These are phyloP conservation scores for Entosphenus tridentatus DNA, from an alignment of 2,113 vertebrate species.

Conservation along the genomic window DNA sequence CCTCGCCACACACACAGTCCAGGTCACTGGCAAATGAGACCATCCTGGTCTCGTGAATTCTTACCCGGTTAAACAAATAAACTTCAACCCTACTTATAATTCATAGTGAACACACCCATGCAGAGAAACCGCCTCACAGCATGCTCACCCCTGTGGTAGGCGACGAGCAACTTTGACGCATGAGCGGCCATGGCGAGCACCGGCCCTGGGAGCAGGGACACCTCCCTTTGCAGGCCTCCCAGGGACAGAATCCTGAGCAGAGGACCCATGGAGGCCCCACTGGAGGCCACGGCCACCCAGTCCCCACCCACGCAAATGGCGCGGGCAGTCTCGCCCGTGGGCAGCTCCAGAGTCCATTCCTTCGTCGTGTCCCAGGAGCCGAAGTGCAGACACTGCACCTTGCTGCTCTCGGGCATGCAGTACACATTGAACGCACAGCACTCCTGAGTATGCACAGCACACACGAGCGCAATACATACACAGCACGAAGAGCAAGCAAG, in stretches of 20 bases:
- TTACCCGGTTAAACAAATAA: no score
- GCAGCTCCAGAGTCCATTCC: slow-evolving; percentile 83
- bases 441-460: background rate
- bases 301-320: slow-evolving; percentile 61
- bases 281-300: slow-evolving; percentile 69
- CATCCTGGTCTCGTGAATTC: no score
- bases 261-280: slow-evolving; percentile 29
- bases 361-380: slow-evolving; percentile 81
- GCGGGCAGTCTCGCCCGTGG: slow-evolving; percentile 37
- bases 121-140: slow-evolving; percentile 3
- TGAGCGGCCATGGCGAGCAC: slow-evolving; percentile 64
- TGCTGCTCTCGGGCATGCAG: slow-evolving; percentile 24
- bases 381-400: slow-evolving; percentile 83
- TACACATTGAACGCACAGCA: background rate
- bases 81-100: no score
- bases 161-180: slow-evolving; percentile 54
- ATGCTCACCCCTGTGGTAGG: slow-evolving; percentile 54
- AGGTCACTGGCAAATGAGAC: no score
- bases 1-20: no score
- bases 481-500: no score
- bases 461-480: background rate
- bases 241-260: slow-evolving; percentile 49
- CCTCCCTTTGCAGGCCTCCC: slow-evolving; percentile 59
- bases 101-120: background rate
- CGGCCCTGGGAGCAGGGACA: slow-evolving; percentile 59